Percentiles rank a stretch among this genome's conserved stretches.
Evolutionary conservation across 2,888 invertebrate species (phyloP).

Genomic region (Scaptomyza cyrtandrae): DNA sequence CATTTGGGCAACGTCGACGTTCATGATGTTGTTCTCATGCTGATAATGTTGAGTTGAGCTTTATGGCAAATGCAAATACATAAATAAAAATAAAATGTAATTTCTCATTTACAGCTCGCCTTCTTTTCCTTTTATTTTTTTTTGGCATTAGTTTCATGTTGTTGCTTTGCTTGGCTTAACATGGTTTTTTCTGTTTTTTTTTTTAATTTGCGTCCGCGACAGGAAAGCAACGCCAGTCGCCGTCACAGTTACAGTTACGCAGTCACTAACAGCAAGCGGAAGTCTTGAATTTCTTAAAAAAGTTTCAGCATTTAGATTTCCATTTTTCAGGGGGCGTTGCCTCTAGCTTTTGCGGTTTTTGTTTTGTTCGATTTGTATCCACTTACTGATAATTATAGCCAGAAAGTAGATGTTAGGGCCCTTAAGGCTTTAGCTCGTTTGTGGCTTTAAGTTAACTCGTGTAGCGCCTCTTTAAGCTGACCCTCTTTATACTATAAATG

Average conservation of each 20-base stretch:
- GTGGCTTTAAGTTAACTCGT: neutral
- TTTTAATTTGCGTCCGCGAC: constrained; percentile 58
- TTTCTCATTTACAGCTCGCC: constrained; percentile 66
- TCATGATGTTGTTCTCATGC: constrained; percentile 57
- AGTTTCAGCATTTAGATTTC: constrained; percentile 40
- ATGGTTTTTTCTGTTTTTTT: neutral
- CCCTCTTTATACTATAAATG: neutral
- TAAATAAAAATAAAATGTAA: constrained; percentile 68
- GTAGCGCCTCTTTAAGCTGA: constrained; percentile 10
- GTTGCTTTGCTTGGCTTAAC: neutral
- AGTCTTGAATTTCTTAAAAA: constrained; percentile 65
- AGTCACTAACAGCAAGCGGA: constrained; percentile 48
- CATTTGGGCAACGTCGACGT: constrained; percentile 68
- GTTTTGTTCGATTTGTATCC: constrained; percentile 31
- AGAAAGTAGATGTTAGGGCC: neutral
- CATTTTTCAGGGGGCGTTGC: constrained; percentile 1
- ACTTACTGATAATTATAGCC: constrained; percentile 38
- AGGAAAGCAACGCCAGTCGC: constrained; percentile 42
- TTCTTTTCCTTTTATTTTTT: constrained; percentile 2
- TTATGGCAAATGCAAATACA: constrained; percentile 73
- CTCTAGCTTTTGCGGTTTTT: constrained; percentile 14
- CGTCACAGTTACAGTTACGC: constrained; percentile 37
- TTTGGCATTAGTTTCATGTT: constrained; percentile 15
- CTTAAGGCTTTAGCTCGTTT: constrained; percentile 1
- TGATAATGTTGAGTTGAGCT: constrained; percentile 61